phyloP scores from a whole-genome alignment of 2,888 invertebrate genomes.

The Dione vanillae region DNA sequence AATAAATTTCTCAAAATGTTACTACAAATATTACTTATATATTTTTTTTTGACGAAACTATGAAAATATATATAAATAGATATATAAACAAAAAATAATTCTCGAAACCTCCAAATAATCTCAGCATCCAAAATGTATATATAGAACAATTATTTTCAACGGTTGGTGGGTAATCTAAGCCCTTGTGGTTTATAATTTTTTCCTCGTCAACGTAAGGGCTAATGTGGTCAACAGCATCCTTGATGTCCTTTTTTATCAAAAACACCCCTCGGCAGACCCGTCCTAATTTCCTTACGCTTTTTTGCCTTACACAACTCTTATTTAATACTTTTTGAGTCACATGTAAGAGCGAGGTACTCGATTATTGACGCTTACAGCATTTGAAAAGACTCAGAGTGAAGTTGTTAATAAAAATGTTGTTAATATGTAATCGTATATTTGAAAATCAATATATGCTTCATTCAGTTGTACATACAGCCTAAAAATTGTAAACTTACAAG shows the following conservation, averaged over 20 bases:
- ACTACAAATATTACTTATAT: no score
- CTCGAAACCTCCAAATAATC: neutral
- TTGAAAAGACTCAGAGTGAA: slow-evolving; percentile 10
- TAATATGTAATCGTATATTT: neutral
- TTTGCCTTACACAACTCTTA: slow-evolving; percentile 28
- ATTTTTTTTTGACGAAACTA: no score
- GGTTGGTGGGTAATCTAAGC: slow-evolving; percentile 32
- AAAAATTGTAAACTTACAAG: no score
- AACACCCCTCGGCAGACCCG: slow-evolving; percentile 32
- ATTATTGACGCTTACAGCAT: slow-evolving; percentile 27
- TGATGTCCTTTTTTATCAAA: slow-evolving; percentile 33
- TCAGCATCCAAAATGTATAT: neutral
- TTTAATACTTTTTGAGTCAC: slow-evolving; percentile 23
- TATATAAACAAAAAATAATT: neutral
- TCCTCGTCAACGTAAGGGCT: slow-evolving; percentile 30
- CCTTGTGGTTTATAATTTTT: slow-evolving; percentile 34
- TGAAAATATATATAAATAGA: neutral
- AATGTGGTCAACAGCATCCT: slow-evolving; percentile 36
- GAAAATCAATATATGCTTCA: no score
- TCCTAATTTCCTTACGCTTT: slow-evolving; percentile 40
- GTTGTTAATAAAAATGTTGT: neutral
- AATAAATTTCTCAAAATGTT: no score
- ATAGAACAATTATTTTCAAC: slow-evolving; percentile 17
- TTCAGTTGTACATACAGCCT: no score
- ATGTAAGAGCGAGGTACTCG: slow-evolving; percentile 24